phyloP scores from a whole-genome alignment of 30 jellyfish, hydroid and myxozoan genomes.

The Pseudorhiza aurosa region DNA sequence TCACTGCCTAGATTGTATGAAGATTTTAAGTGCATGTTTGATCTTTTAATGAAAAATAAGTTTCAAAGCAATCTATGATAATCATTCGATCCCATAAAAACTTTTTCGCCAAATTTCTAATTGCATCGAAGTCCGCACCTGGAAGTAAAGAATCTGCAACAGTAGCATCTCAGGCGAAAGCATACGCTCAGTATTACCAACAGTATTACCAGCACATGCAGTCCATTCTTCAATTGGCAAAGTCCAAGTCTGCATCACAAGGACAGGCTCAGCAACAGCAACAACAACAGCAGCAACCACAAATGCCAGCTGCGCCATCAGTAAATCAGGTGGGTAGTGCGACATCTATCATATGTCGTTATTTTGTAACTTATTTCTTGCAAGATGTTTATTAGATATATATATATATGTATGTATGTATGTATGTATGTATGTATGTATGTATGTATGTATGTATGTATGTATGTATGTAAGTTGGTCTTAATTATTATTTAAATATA shows the following conservation, averaged over 20 bases:
- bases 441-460: no score
- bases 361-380: no score
- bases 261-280: constrained; percentile 17
- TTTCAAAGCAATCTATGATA: no score
- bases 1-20: no score
- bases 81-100: no score
- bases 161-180: constrained; percentile 65
- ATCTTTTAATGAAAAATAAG: no score
- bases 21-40: no score
- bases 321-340: constrained; percentile 7
- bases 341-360: not conserved
- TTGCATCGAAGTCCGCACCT: constrained; percentile 36
- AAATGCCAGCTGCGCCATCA: not conserved
- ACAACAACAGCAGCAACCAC: not conserved
- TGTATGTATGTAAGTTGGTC: no score
- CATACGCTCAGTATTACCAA: constrained; percentile 80
- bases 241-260: constrained; percentile 9
- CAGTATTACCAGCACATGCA: constrained; percentile 62
- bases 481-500: no score
- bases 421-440: no score
- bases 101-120: not conserved
- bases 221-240: constrained; percentile 36
- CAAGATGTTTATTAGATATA: no score
- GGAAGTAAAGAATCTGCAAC: constrained; percentile 51
- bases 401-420: no score